Evolutionary conservation across 2,113 vertebrate species (phyloP).

Genomic region (Crotalus helleri): DNA sequence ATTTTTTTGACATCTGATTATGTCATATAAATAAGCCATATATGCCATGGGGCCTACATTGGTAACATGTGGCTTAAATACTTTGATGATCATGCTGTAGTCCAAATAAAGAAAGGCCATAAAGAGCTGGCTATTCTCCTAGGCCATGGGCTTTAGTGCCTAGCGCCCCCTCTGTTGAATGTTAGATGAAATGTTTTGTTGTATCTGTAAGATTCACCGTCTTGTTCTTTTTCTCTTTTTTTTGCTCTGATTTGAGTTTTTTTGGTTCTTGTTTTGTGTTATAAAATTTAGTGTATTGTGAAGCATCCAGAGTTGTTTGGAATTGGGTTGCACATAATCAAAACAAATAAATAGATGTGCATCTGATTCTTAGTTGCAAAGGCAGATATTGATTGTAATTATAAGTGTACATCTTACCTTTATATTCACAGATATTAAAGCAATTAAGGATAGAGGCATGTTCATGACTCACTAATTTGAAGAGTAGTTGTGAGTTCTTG

Average conservation of each 20-base stretch:
- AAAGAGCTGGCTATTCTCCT: not conserved
- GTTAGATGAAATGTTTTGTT: not conserved
- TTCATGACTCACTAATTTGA: not conserved
- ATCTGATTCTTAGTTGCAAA: not conserved
- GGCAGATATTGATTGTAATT: not conserved
- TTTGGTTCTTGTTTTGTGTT: not conserved
- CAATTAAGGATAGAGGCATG: not conserved
- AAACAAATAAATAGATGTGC: not conserved
- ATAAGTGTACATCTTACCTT: not conserved
- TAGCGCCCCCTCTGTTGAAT: not conserved
- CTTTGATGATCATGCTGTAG: not conserved
- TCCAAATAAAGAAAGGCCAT: not conserved
- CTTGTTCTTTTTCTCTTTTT: not conserved
- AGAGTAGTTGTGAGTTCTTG: not conserved
- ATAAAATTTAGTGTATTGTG: not conserved
- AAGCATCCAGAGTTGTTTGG: not conserved
- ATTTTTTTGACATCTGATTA: not conserved
- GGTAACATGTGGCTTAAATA: not conserved
- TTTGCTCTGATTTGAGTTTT: not conserved
- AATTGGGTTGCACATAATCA: not conserved
- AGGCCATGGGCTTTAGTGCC: not conserved
- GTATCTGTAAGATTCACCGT: not conserved
- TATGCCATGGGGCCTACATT: not conserved
- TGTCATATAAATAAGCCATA: not conserved
- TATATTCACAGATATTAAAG: not conserved